Base-by-base conservation (phyloP, 1,140 invertebrate genomes). In the Anthonomus grandis region DNA sequence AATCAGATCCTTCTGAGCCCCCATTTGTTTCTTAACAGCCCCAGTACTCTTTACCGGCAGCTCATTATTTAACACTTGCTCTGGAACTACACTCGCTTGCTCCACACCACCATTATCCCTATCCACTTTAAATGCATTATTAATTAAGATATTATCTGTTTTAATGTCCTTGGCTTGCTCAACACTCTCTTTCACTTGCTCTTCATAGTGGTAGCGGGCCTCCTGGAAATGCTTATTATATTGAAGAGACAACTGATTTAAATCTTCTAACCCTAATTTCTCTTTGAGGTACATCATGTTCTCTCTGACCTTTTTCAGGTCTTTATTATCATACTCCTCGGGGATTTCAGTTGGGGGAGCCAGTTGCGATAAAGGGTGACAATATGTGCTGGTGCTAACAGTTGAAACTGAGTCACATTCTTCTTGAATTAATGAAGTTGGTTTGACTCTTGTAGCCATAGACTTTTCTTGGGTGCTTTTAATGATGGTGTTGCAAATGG, bases 181-280 rank as follows among this genome's bases (percentile, higher is more conserved):
- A 9, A 9, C 27, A 8, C n/a, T n/a, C 27, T 31, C n/a, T 31
- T n/a, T n/a, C n/a, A n/a, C n/a, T 9, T 8, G 19, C 17, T 50
- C 39, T 15, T 50, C 18, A 37, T 23, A 50, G 23, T 38, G 2
- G 4, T 13, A 38, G 22, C 5, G 3, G 9, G 12, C 2, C n/a
- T 50, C 22, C 4, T 5, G 19, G 39, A 50, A 18, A 2, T 3
- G 0, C 6, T 50, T 36, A 15, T 34, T 13, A 23, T n/a, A n/a
- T n/a, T n/a, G n/a, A n/a, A n/a, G n/a, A n/a, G n/a, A n/a, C n/a
- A n/a, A n/a, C n/a, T n/a, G n/a, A n/a, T n/a, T n/a, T n/a, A n/a
- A n/a, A n/a, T n/a, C n/a, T n/a, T 50, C 48, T 24, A 50, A 50
- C 10, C 48, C 48, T 22, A 50, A 38, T 17, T 50, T 50, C 13